A percentile compares a stretch with the other conserved stretches of the same genome.
phyloP scores from a whole-genome alignment of 2,888 invertebrate genomes.

The Autographa gamma region DNA sequence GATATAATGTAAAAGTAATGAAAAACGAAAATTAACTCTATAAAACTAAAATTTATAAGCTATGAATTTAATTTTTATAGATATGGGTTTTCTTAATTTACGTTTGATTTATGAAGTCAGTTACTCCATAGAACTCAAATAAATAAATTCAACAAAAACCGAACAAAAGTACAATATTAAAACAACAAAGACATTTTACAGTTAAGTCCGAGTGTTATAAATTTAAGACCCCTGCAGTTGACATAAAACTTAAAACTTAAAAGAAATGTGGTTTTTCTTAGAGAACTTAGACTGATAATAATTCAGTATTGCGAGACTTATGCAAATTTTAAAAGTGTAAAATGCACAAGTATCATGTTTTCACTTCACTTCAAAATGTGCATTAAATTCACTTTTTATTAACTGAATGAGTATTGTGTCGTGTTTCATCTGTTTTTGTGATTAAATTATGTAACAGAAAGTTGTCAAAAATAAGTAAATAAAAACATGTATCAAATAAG shows the following conservation, averaged over 20 bases:
- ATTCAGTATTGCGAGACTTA: constrained; percentile 4
- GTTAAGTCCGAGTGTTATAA: constrained; percentile 1
- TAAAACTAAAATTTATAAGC: too few relatives aligned
- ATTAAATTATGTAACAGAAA: too few relatives aligned
- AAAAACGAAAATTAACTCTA: too few relatives aligned
- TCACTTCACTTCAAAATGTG: neutral
- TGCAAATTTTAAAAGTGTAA: constrained; percentile 1
- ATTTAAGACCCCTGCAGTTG: neutral
- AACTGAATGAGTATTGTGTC: neutral
- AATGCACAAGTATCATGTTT: neutral
- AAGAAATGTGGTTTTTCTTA: neutral
- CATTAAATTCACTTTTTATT: neutral
- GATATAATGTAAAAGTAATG: too few relatives aligned
- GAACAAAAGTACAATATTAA: neutral
- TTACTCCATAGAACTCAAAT: neutral
- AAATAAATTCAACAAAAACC: neutral
- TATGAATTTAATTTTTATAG: neutral
- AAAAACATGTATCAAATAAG: too few relatives aligned
- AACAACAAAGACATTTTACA: neutral
- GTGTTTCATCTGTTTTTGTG: neutral
- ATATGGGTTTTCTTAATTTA: neutral
- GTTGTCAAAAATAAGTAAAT: too few relatives aligned
- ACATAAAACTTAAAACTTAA: neutral
- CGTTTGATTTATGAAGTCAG: neutral
- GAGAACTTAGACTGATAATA: neutral